phyloP scores from a whole-genome alignment of 1,140 invertebrate species.

The Hylyphantes graminicola region DNA sequence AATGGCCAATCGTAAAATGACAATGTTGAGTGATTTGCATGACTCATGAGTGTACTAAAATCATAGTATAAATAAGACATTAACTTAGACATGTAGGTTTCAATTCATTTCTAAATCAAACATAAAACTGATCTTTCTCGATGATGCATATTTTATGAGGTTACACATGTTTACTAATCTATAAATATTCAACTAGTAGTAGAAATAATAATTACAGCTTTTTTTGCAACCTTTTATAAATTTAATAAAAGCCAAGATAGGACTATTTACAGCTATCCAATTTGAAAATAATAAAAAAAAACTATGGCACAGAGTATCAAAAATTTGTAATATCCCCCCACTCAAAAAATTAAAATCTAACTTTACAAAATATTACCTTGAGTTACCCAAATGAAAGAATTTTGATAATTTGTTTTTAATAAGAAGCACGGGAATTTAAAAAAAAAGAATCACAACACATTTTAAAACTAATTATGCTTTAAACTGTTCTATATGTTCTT shows the following conservation, averaged over 20 bases:
- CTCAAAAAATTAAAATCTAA: not conserved
- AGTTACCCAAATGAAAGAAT: not conserved
- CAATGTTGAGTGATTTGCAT: conserved; percentile 35
- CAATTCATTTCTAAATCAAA: too few species aligned
- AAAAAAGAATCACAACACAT: conserved; percentile 22
- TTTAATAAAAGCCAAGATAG: too few species aligned
- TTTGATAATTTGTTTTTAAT: conserved; percentile 21
- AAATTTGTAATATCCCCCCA: conserved; percentile 12
- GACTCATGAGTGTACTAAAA: conserved; percentile 31
- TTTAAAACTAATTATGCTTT: conserved; percentile 29
- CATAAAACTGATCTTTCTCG: too few species aligned
- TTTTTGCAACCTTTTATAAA: too few species aligned
- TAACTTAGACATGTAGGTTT: too few species aligned
- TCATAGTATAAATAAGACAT: conserved; percentile 15
- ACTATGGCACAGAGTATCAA: conserved; percentile 26
- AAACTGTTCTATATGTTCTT: conserved; percentile 25
- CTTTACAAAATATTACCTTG: conserved; percentile 5
- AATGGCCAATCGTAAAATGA: conserved; percentile 26
- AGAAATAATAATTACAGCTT: too few species aligned
- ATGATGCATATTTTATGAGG: too few species aligned
- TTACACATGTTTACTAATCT: too few species aligned
- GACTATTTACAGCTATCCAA: too few species aligned
- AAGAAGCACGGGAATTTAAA: conserved; percentile 17
- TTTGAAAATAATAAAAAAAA: conserved; percentile 15
- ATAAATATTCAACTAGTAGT: too few species aligned